Evolutionary conservation across 1,140 invertebrate genomes (phyloP), one percentile per base, ranked within the genome.

Genomic region (Bemisia tabaci): DNA sequence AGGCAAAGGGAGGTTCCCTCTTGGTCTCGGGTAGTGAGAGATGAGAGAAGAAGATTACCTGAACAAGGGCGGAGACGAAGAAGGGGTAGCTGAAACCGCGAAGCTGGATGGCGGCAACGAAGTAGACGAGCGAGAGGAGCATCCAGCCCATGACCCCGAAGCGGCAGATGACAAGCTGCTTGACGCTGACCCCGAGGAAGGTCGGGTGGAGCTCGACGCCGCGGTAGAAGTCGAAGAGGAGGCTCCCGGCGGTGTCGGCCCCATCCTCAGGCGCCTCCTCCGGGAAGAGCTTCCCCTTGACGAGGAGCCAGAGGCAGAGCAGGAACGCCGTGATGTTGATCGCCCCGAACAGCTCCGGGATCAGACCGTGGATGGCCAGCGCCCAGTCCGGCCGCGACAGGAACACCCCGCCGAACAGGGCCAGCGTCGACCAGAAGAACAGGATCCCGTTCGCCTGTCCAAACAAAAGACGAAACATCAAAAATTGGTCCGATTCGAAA

Each of bases 91-190:
- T 79, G 68, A 83, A 75, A 68, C 75, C 73, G 72, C 79, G 70
- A 66, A 76, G 61, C 73, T 77, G 39, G 66, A 72, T 69, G 17
- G 70, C 71, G 58, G 76, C 75, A 12, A 75, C 39, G 62, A 77
- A 77, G 68, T 75, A 79, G 5, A 73, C 71, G 5, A 79, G 61
- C 2, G 80, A 77, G 12, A 85, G 73, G 1, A 85, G 68, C 63
- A 83, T 79, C 84, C 84, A 86, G 1, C 77, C 72, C 69, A 82
- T 81, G 75, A 85, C 77, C 60, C 83, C 83, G 68, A 85, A 79
- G 12, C 84, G 73, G 69, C 78, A 79, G 66, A 77, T 79, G 24
- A 77, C 79, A 39, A 78, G 69, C 70, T 80, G 78, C 64, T 82
- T 82, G 17, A 80, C 74, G 69, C 82, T 79, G 5, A 81, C 74